A percentile compares a stretch with the other conserved stretches of the same genome.
phyloP scores from a whole-genome alignment of 2,113 vertebrate species.

The Craseonycteris thonglongyai region DNA sequence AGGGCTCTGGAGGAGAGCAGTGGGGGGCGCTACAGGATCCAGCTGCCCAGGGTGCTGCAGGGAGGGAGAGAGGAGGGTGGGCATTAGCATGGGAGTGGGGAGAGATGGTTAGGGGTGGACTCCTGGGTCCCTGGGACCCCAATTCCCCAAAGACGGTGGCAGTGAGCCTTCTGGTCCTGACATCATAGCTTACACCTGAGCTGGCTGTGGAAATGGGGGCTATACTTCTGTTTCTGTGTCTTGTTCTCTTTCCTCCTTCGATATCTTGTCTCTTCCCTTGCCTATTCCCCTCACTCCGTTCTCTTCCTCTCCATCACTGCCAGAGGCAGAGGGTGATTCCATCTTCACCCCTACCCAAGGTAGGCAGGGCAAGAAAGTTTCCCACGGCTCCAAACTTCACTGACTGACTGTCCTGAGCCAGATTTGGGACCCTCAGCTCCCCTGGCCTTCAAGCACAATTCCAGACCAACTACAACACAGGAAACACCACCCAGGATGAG shows the following conservation, averaged over 20 bases:
- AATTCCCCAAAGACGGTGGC: neutral
- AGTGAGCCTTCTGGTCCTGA: neutral
- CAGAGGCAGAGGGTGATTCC: neutral
- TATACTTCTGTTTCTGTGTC: neutral
- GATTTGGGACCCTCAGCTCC: neutral
- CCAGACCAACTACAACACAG: neutral
- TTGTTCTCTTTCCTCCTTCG: slow-evolving; percentile 65
- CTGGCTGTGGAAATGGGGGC: too few relatives aligned
- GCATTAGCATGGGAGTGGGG: neutral
- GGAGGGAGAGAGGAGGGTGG: neutral
- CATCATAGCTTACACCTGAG: neutral
- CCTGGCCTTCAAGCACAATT: neutral
- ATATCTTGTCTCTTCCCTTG: slow-evolving; percentile 60
- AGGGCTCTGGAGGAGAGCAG: neutral
- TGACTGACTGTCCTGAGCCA: neutral
- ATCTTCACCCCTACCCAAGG: neutral
- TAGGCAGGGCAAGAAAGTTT: neutral
- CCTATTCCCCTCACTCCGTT: slow-evolving; percentile 31
- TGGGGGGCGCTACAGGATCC: neutral
- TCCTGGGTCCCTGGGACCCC: neutral
- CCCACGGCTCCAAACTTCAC: neutral
- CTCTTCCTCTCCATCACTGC: slow-evolving; percentile 17
- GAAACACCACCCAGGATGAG: neutral
- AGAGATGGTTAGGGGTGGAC: neutral
- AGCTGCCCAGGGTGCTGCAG: neutral